A percentile compares a stretch with the other conserved stretches of the same genome.
Conservation (phyloP, 2,888 invertebrate genomes). For the Listrodromus nycthemerus region DNA sequence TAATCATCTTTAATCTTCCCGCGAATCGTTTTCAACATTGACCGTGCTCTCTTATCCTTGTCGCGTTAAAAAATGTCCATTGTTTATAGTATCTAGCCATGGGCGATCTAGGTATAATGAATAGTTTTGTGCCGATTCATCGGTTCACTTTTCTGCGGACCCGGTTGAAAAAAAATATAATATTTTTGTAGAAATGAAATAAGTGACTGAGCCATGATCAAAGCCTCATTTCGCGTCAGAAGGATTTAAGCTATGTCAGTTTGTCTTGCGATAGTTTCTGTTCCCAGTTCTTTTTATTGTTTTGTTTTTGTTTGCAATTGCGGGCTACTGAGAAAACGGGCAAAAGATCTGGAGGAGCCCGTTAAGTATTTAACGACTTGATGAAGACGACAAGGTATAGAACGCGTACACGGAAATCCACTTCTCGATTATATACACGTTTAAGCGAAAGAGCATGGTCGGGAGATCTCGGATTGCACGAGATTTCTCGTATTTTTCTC, state of each 20-base stretch:
- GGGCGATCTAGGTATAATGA: background rate
- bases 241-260: background rate
- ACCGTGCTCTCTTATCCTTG: conserved; percentile 6
- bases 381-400: conserved; percentile 61
- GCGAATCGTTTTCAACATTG: conserved; percentile 15
- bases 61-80: background rate
- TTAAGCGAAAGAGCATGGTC: conserved; percentile 26
- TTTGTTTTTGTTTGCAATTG: conserved; percentile 18
- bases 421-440: conserved; percentile 50
- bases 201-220: background rate
- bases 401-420: conserved; percentile 67
- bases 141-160: background rate
- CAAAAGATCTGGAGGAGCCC: conserved; percentile 31
- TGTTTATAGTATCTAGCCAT: background rate
- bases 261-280: background rate
- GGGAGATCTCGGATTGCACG: conserved; percentile 12
- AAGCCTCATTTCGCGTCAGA: background rate
- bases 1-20: conserved; percentile 43
- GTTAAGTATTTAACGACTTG: conserved; percentile 67
- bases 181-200: background rate
- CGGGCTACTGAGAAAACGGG: conserved; percentile 28
- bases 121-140: background rate
- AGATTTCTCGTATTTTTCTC: conserved; percentile 49
- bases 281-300: background rate
- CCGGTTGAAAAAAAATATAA: background rate